These are phyloP conservation scores for Bruchidius siliquastri DNA, from an alignment of 2,888 invertebrate genomes.

Conservation along the genomic window DNA sequence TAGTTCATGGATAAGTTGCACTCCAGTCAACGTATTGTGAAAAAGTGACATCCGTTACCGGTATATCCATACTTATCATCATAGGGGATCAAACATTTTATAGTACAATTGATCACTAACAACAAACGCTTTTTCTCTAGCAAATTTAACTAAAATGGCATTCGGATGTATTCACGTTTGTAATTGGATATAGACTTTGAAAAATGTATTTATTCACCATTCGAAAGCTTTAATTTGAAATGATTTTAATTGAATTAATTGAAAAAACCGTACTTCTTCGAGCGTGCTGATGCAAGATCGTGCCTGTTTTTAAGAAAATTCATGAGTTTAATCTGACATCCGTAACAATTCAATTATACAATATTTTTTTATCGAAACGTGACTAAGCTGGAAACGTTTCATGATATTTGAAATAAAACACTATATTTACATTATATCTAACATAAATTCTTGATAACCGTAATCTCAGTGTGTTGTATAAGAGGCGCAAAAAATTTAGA, in stretches of 20 bases:
- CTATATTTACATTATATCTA: background rate
- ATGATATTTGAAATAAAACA: background rate
- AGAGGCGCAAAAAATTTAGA: background rate
- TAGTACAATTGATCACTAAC: no score
- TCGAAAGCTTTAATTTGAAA: background rate
- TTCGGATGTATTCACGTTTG: no score
- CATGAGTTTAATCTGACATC: background rate
- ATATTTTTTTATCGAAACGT: background rate
- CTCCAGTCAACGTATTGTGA: no score
- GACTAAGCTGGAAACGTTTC: background rate
- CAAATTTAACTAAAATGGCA: no score
- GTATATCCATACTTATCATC: no score
- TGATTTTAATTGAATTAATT: background rate
- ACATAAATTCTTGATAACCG: background rate
- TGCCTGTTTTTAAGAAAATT: background rate
- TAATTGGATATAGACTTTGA: no score
- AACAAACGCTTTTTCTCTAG: no score
- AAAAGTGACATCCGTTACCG: no score
- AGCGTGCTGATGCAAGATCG: background rate
- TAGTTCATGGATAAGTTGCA: no score
- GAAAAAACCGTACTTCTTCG: background rate
- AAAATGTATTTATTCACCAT: no score
- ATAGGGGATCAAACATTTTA: no score
- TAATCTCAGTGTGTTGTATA: background rate
- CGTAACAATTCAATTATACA: background rate